Evolutionary conservation across 2,797 vertebrate genomes (phyloP), one percentile per base, ranked within the genome.

Genomic region (Scolopax rusticola): DNA sequence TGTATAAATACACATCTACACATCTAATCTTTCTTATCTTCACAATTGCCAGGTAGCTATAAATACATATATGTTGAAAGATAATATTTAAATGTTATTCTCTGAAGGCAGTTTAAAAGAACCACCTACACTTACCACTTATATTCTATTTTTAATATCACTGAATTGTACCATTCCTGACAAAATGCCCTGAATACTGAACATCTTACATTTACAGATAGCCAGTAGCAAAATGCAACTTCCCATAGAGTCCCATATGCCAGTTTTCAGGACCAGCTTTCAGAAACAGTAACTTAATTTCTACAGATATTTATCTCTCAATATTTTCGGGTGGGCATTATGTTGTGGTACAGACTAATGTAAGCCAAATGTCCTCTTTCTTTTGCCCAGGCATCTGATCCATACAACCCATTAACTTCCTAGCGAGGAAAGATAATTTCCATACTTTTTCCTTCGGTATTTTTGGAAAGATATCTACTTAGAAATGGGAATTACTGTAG

Each of bases 211-310:
- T 89, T 94, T 90, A 74, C 60, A 69, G 63, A 60, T 65, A 94
- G 87, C 74, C 87, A 80, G 64, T n/a, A 82, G 70, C 86, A 82
- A 84, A 95, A 77, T 56, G 67, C 48, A 63, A 40, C 74, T 93
- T 96, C 85, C 83, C 43, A 61, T 76, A 67, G 93, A 90, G 83
- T 23, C 74, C 70, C 83, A 83, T 91, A 87, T 89, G 88, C 56
- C 40, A 6, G 41, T 56, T 91, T 95, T 63, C 33, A 70, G 64
- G 56, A 88, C 12, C 18, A n/a, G 28, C 9, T 90, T 83, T 91
- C 87, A 75, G 54, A 86, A 61, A 15, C 6, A 38, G 36, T 61
- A 38, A 38, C 82, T 94, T n/a, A 76, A 27, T 47, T 95, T 92
- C 84, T 60, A 33, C 45, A 19, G 70, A 17, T 77, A 80, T 83